Evolutionary conservation across 2,113 vertebrate species (phyloP), one percentile per base, ranked within the genome.

Genomic region (Xiphophorus hellerii): DNA sequence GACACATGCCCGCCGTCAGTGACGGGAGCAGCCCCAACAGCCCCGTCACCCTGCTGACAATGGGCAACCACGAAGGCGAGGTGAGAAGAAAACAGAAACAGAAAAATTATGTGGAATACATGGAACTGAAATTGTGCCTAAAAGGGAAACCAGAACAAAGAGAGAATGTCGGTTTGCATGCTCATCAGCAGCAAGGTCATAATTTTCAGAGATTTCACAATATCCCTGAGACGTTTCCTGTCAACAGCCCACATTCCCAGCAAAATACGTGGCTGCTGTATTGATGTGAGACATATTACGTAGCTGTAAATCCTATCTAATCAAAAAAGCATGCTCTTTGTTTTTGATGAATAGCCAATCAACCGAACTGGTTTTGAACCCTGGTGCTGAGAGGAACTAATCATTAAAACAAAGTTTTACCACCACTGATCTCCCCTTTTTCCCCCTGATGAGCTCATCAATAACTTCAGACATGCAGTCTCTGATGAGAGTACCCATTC

Each of bases 11-110:
- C 61, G 91, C 93, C 0, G 77, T 91, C 69, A 95, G 92, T 1
- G 94, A 95, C 1, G 9, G 74, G 69, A 95, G 92, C 84, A 86
- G 93, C 33, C 71, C 93, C 2, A 95, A 94, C 37, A 96, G 94
- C 76, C 94, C 96, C 0, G 84, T 96, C 63, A 93, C 95, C 54
- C 87, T 97, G 68, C 94, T 98, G 84, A 87, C 92, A 5, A 93
- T 96, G 28, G 94, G 94, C 67, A 94, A 92, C 37, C 95, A 95
- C 0, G 95, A 96, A 89, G 92, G 93, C 44, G 94, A 92, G 91
- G 97, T 97, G 93, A 92, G 94, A 88, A 27, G 30, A 63, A 15
- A 74, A 74, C 44, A 67, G 28, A 68, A 74, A 68, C n/a, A 10
- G 63, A 42, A 66, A 42, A 10, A 37, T 11, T 3, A 37, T 37